A percentile compares a stretch with the other conserved stretches of the same genome.
phyloP scores from a whole-genome alignment of 2,888 invertebrate species.

The Noctua pronuba region DNA sequence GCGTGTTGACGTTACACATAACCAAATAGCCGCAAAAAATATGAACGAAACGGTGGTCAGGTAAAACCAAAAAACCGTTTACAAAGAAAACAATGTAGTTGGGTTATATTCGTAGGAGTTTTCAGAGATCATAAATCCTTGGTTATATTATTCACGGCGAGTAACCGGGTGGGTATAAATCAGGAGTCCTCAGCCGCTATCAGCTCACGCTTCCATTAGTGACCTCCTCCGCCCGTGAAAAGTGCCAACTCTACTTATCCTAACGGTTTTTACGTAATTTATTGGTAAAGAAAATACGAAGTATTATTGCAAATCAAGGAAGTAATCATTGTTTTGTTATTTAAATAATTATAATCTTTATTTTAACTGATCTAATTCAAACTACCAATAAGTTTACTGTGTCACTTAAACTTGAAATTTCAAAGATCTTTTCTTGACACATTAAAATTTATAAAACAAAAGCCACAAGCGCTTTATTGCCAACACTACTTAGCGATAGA shows the following conservation, averaged over 20 bases:
- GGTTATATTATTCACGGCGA: conserved; percentile 87
- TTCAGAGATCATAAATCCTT: conserved; percentile 79
- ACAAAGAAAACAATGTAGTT: conserved; percentile 55
- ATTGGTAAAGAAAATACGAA: conserved; percentile 14
- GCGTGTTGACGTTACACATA: conserved; percentile 55
- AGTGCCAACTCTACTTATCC: conserved; percentile 53
- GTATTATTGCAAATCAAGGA: background rate
- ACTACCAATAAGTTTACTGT: background rate
- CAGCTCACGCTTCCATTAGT: conserved; percentile 84
- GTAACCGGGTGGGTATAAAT: conserved; percentile 84
- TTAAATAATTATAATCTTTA: background rate
- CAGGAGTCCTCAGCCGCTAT: conserved; percentile 83
- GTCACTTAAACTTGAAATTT: background rate
- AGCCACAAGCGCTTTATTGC: conserved; percentile 8
- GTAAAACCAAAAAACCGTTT: conserved; percentile 37
- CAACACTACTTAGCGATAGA: conserved; percentile 35
- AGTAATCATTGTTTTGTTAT: background rate
- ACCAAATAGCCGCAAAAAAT: conserved; percentile 58
- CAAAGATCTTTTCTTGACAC: background rate
- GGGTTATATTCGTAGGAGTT: conserved; percentile 57
- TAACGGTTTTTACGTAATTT: conserved; percentile 42
- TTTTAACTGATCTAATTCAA: background rate
- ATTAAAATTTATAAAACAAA: background rate
- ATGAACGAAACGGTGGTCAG: conserved; percentile 38
- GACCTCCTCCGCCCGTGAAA: conserved; percentile 66